Percentiles rank a stretch among this genome's conserved stretches.
Conservation (phyloP, 2,797 vertebrate species). For the Falco biarmicus region DNA sequence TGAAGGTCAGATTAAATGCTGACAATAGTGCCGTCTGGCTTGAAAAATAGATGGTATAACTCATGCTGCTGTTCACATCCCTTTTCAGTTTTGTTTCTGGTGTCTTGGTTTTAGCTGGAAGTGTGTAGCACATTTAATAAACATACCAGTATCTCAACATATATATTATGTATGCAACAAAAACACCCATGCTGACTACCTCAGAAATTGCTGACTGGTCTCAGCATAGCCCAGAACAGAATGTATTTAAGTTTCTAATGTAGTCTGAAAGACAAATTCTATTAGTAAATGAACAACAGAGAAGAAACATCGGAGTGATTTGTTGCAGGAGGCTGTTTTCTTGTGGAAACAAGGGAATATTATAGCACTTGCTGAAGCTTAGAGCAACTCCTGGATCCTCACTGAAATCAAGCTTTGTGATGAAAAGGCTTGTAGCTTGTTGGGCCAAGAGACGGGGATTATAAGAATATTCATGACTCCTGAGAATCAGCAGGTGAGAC, state of each 20-base stretch:
- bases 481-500: slow-evolving; percentile 92
- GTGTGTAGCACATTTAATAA: background rate
- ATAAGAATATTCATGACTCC: slow-evolving; percentile 93
- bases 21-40: background rate
- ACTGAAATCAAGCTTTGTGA: slow-evolving; percentile 62
- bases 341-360: slow-evolving; percentile 75
- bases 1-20: background rate
- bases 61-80: background rate
- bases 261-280: slow-evolving; percentile 58
- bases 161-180: background rate
- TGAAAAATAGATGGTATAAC: background rate
- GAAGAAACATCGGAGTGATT: slow-evolving; percentile 45
- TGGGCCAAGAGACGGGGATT: slow-evolving; percentile 84
- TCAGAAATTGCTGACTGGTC: slow-evolving; percentile 4
- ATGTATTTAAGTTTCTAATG: slow-evolving; percentile 51
- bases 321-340: slow-evolving; percentile 75
- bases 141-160: background rate
- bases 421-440: slow-evolving; percentile 80
- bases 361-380: slow-evolving; percentile 71
- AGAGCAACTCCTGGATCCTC: slow-evolving; percentile 69
- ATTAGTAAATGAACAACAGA: slow-evolving; percentile 47
- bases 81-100: background rate
- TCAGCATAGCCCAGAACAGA: slow-evolving; percentile 15
- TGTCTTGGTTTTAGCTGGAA: background rate
- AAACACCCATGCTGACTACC: background rate